These are phyloP conservation scores for Zeugodacus cucurbitae DNA, from an alignment of 1,140 invertebrate species.

Conservation along the genomic window DNA sequence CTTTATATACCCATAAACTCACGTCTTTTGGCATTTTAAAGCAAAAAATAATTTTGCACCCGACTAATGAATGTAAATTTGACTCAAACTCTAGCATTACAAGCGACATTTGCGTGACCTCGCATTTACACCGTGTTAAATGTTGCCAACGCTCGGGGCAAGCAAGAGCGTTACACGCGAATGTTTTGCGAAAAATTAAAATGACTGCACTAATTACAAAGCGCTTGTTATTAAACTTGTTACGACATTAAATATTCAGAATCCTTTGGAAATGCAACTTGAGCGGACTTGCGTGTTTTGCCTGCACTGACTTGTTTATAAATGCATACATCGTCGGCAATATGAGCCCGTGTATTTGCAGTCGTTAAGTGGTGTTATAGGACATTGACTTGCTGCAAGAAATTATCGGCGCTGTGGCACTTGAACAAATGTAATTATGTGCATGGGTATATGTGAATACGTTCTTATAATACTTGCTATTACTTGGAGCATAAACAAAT, in stretches of 20 bases:
- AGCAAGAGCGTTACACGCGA: not conserved
- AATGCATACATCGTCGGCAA: not conserved
- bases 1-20: no score
- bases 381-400: slow-evolving; percentile 8
- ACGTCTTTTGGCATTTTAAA: no score
- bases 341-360: not conserved
- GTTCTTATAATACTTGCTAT: no score
- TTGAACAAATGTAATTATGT: not conserved
- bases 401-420: not conserved
- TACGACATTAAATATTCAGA: slow-evolving; percentile 32
- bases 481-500: not conserved
- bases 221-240: slow-evolving; percentile 27
- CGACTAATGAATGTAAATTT: no score
- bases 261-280: slow-evolving; percentile 5
- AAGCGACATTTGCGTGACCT: not conserved
- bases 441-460: no score
- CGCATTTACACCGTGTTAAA: not conserved
- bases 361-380: not conserved
- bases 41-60: no score
- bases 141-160: not conserved
- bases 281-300: not conserved
- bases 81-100: no score
- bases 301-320: not conserved
- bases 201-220: slow-evolving; percentile 38
- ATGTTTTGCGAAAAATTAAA: not conserved